These are phyloP conservation scores for Eolophus roseicapilla DNA, from an alignment of 2,113 vertebrate genomes.

Conservation along the genomic window DNA sequence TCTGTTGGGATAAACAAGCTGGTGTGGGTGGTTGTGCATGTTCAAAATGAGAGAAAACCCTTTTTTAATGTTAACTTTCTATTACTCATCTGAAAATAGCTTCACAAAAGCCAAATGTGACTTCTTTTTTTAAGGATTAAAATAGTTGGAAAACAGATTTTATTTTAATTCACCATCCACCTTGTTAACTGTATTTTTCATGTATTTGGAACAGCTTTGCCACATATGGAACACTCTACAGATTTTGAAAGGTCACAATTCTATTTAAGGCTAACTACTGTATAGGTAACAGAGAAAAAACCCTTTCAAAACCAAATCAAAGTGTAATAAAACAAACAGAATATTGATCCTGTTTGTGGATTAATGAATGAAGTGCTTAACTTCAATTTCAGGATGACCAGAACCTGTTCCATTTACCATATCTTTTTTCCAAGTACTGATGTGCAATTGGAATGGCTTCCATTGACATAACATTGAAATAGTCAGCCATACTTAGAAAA, in stretches of 20 bases:
- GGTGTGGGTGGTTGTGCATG: neutral
- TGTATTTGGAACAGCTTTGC: neutral
- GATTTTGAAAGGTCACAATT: neutral
- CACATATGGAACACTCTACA: neutral
- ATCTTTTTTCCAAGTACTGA: neutral
- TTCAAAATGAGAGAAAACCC: neutral
- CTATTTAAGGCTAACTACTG: neutral
- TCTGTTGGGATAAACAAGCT: constrained; percentile 42
- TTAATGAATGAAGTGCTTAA: neutral
- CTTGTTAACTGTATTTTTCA: neutral
- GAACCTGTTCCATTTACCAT: neutral
- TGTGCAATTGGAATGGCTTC: neutral
- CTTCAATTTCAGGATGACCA: neutral
- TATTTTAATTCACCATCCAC: neutral
- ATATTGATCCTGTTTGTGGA: neutral
- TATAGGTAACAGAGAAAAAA: neutral
- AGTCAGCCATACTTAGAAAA: neutral
- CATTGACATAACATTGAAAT: neutral
- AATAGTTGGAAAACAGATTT: neutral
- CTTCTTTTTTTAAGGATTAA: neutral
- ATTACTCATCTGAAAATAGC: neutral
- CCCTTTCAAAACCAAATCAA: neutral
- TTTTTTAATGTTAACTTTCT: neutral
- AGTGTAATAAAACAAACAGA: neutral
- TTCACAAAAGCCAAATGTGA: neutral